Conservation (phyloP, 1,140 invertebrate species). For the Theocolax elegans region DNA sequence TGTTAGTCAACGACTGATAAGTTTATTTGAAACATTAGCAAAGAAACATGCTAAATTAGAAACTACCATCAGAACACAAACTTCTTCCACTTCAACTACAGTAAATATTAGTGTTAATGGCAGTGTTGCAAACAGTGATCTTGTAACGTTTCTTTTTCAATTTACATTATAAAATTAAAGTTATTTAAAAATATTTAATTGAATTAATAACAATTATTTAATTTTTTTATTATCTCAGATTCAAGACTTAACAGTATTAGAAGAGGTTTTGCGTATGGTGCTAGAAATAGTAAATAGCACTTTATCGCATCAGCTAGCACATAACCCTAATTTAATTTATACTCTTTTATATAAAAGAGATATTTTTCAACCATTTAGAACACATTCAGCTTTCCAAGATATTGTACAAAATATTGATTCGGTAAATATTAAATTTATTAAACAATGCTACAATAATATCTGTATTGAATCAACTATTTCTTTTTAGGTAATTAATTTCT, state of each 20-base stretch:
- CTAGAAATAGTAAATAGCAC: conserved; percentile 96
- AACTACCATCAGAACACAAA: conserved; percentile 60
- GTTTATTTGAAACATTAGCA: conserved; percentile 87
- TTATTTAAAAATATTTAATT: background rate
- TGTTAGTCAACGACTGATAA: conserved; percentile 93
- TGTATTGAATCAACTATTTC: conserved; percentile 25
- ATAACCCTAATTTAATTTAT: conserved; percentile 96
- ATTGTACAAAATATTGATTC: conserved; percentile 97
- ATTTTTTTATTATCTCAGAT: conserved; percentile 67
- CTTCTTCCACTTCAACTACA: conserved; percentile 41
- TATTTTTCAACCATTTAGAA: conserved; percentile 88
- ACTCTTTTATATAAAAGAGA: conserved; percentile 94
- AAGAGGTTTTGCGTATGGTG: conserved; percentile 96
- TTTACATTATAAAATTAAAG: background rate
- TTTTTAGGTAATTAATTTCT: conserved; percentile 85
- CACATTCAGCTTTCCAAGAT: conserved; percentile 92
- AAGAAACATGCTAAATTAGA: conserved; percentile 79
- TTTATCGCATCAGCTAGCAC: conserved; percentile 85
- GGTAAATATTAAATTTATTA: conserved; percentile 69
- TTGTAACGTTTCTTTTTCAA: conserved; percentile 50
- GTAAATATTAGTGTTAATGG: conserved; percentile 55
- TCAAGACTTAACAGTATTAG: conserved; percentile 92
- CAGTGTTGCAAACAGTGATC: conserved; percentile 56
- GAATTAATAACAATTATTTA: background rate
- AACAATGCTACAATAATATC: background rate